Evolutionary conservation across 2,797 vertebrate genomes (phyloP), one percentile per base, ranked within the genome.

Genomic region (Sphenodon punctatus): DNA sequence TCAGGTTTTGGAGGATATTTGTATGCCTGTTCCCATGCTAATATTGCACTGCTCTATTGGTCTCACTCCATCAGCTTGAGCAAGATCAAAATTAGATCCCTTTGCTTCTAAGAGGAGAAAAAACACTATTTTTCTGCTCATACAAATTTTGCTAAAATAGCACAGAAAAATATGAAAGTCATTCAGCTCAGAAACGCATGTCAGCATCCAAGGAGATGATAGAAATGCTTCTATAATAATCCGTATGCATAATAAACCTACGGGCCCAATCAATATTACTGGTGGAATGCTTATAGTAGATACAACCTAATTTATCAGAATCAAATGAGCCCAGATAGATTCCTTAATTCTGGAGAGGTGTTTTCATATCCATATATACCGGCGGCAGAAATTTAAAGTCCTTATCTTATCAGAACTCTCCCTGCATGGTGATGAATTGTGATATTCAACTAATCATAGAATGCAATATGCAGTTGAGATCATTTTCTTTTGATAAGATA

Each of bases 391-490:
- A 85, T 70, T 1, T 10, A 23, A 76, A 77, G 22, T 42, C 64
- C 77, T 76, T 80, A 23, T 46, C 66, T 89, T 56, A 43, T 74
- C 69, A n/a, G n/a, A n/a, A n/a, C n/a, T n/a, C n/a, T n/a, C n/a
- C n/a, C n/a, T 82, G 59, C 80, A 56, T 48, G 60, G 17, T 53
- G 78, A 41, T 68, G 59, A 82, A 38, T 41, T 5, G 42, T 60
- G 25, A n/a, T 66, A 41, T 43, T 43, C 64, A 43, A 60, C 41
- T 30, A 30, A 1, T 8, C 45, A 16, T 16, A 73, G 51, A 43
- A 82, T 41, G 41, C 2, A 0, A 1, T 55, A 58, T 48, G 38
- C 51, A n/a, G n/a, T n/a, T 34, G 20, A 56, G 39, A 66, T 36
- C 19, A 59, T 70, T 74, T 30, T 56, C 16, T 20, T 30, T 2